Base-by-base conservation (phyloP, 2,797 vertebrate genomes). In the Danio aesculapii region DNA sequence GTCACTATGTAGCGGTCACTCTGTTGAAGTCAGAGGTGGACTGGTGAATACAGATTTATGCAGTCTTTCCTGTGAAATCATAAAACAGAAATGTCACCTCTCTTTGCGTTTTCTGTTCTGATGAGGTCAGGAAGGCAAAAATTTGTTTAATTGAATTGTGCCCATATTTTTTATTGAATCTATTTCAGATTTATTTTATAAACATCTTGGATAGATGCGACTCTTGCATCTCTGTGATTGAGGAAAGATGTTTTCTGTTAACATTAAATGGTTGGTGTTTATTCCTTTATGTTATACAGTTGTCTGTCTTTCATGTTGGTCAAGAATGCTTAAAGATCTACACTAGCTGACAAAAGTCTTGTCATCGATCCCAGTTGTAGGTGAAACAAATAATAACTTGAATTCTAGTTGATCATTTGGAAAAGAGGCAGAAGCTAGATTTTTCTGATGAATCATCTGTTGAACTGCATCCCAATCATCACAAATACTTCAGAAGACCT, bases 11-110 rank as follows among this genome's bases (percentile, higher is more conserved):
- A 81, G 79, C 68, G 86, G 81, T 86, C 88, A 87, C 64, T 81
- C 84, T 83, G 79, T 78, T 87, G 73, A 89, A 75, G 83, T 64
- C 81, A 75, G 76, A 85, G 83, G 86, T 85, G 81, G 8, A 39
- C 78, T 73, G 55, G 52, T 61, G 81, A 72, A 76, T 84, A 86
- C 81, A 76, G 83, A 84, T 87, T 91, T 92, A 91, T 92, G 89
- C 88, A 87, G 92, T 93, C 87, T 87, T 91, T 84, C 73, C 7
- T 57, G 16, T 79, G 73, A 74, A 82, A 78, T 81, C 82, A 66
- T 83, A 80, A 82, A 82, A 77, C 47, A 68, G 59, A 79, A 82
- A 74, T 87, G 84, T 85, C 82, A 85, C 82, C 82, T 84, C 84
- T 77, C 76, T 14, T 81, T 47, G 7, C n/a, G 46, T 10, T 6